A percentile compares a stretch with the other conserved stretches of the same genome.
phyloP scores from a whole-genome alignment of 2,113 vertebrate species.

The Poeciliopsis retropinna region DNA sequence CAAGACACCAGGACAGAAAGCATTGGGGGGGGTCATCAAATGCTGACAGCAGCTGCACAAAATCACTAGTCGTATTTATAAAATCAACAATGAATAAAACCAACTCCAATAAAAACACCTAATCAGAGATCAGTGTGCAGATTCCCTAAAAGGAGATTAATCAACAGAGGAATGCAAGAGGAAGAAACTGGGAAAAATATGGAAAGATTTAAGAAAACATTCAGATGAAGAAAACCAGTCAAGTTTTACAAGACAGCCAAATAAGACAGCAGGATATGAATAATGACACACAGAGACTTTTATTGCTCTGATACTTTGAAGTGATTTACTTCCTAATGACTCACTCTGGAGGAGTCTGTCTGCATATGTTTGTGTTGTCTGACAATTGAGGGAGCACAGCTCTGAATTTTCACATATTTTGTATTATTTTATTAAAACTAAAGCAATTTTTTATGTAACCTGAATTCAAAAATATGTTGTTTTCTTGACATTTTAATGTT shows the following conservation, averaged over 20 bases:
- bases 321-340: slow-evolving; percentile 34
- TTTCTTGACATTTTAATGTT: background rate
- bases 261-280: slow-evolving; percentile 55
- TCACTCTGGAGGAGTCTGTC: slow-evolving; percentile 13
- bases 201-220: background rate
- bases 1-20: slow-evolving; percentile 1
- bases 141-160: slow-evolving; percentile 43
- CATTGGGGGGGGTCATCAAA: background rate
- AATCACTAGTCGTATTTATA: background rate
- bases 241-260: slow-evolving; percentile 61
- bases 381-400: background rate
- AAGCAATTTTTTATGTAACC: background rate
- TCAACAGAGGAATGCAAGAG: slow-evolving; percentile 24
- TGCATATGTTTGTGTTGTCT: background rate
- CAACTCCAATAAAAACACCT: slow-evolving; percentile 12
- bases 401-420: background rate
- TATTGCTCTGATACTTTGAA: slow-evolving; percentile 33
- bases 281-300: slow-evolving; percentile 29
- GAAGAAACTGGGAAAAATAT: slow-evolving; percentile 30
- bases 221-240: slow-evolving; percentile 28
- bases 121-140: slow-evolving; percentile 1
- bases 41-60: background rate
- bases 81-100: background rate
- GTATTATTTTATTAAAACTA: background rate
- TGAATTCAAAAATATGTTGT: background rate